A percentile compares a stretch with the other conserved stretches of the same genome.
Evolutionary conservation across 2,888 invertebrate species (phyloP).

Genomic region (Branchellion lobata): DNA sequence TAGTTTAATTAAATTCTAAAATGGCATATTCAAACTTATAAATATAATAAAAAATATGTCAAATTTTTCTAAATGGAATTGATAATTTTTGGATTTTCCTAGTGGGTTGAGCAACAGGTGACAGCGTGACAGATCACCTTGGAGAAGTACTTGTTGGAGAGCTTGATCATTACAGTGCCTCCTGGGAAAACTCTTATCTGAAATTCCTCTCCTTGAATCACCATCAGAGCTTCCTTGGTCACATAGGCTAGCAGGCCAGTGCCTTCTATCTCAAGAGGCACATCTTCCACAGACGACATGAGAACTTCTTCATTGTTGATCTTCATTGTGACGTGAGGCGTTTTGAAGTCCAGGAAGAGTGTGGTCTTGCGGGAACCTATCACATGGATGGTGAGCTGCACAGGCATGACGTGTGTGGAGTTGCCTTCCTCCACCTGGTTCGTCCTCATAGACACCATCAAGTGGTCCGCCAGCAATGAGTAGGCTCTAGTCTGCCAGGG

Average conservation of each 20-base stretch:
- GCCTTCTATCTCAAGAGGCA: neutral
- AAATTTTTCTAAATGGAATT: no score
- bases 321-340: neutral
- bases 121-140: no score
- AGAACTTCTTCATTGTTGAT: neutral
- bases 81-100: no score
- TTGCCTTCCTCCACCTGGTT: neutral
- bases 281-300: neutral
- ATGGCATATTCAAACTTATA: no score
- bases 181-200: neutral
- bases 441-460: neutral
- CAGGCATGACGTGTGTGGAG: neutral
- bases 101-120: no score
- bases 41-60: no score
- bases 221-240: neutral
- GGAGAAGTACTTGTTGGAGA: neutral
- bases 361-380: neutral
- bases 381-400: neutral
- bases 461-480: no score
- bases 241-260: neutral
- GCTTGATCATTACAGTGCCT: conserved; percentile 8
- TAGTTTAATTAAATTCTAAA: no score
- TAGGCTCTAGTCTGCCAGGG: no score
- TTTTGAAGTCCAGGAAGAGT: neutral
- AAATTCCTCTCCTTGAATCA: conserved; percentile 7